Base-by-base conservation (phyloP, 2,888 invertebrate genomes). In the Phoenoteleia sp. region DNA sequence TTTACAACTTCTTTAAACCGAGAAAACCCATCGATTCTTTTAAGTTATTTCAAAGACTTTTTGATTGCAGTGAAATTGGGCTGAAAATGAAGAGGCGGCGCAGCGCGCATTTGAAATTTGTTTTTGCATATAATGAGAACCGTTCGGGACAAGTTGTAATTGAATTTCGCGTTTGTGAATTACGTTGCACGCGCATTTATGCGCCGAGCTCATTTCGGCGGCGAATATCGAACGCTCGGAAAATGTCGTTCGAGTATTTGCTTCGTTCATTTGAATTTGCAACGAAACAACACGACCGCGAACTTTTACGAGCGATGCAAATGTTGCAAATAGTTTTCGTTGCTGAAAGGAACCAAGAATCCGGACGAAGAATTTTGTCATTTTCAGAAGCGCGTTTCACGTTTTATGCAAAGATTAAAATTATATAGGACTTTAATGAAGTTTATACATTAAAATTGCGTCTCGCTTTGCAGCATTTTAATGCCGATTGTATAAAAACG, bases 111-210 rank as follows among this genome's bases (percentile, higher is more conserved):
- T 29, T 27, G 64, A 74, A 75, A 75, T 75, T 52, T 64, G 62
- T 75, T 56, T 66, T 66, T 19, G 45, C 64, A 75, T 75, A 56
- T 75, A 75, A 74, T 64, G 74, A 66, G 36, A 54, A 47, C n/a
- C 25, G 66, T 13, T 56, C 3, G 66, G 56, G 21, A 33, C 56
- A 75, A 66, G 45, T 75, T 66, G 75, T 75, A 75, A 75, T 75
- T 75, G 75, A 75, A 75, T 75, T 75, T 66, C 66, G n/a, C 47
- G 56, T 75, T 64, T 47, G 66, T 75, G 75, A 75, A 75, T 75
- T 56, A 75, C 56, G 54, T 75, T 66, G 52, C 60, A 27, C 27
- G 49, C 29, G 54, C 54, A 64, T 75, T 6, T 64, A 64, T 15
- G 42, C 58, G 67, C 67, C 15, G 47, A 77, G 25, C 49, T 67